Evolutionary conservation across 2,113 vertebrate genomes (phyloP).

Genomic region (Pluvialis apricaria): DNA sequence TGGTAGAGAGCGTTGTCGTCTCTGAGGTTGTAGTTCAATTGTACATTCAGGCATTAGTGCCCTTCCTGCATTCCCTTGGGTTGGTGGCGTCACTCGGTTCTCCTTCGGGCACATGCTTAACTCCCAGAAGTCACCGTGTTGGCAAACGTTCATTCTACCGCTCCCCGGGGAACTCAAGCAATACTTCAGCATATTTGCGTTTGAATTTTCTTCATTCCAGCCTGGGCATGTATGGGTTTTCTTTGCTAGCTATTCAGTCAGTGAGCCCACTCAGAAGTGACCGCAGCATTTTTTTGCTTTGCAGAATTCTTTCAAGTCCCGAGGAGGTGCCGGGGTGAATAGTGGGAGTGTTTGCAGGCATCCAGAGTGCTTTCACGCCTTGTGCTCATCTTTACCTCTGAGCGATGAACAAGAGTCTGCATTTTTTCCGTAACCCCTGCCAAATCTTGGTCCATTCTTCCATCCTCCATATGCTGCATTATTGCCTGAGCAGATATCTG

Average conservation of each 20-base stretch:
- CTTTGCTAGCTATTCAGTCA: not conserved
- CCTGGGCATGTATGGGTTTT: not conserved
- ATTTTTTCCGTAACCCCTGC: not conserved
- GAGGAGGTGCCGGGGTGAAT: not conserved
- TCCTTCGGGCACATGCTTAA: not conserved
- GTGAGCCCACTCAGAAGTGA: not conserved
- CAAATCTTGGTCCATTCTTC: not conserved
- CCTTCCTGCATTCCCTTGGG: not conserved
- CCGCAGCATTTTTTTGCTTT: not conserved
- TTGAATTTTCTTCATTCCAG: constrained; percentile 39
- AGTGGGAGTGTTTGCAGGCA: not conserved
- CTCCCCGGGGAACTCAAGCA: not conserved
- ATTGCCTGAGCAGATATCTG: not conserved
- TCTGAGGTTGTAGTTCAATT: not conserved
- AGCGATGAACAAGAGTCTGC: not conserved
- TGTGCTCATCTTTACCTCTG: accelerated
- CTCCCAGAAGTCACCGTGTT: not conserved
- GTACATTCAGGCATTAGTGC: not conserved
- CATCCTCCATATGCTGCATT: not conserved
- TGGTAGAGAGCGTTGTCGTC: accelerated
- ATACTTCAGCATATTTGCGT: not conserved
- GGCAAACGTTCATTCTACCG: not conserved
- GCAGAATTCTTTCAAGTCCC: not conserved
- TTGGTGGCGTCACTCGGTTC: not conserved
- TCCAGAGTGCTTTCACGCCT: not conserved